Evolutionary conservation across 2,797 vertebrate genomes (phyloP), one percentile per base, ranked within the genome.

Genomic region (Onychomys leucogaster): DNA sequence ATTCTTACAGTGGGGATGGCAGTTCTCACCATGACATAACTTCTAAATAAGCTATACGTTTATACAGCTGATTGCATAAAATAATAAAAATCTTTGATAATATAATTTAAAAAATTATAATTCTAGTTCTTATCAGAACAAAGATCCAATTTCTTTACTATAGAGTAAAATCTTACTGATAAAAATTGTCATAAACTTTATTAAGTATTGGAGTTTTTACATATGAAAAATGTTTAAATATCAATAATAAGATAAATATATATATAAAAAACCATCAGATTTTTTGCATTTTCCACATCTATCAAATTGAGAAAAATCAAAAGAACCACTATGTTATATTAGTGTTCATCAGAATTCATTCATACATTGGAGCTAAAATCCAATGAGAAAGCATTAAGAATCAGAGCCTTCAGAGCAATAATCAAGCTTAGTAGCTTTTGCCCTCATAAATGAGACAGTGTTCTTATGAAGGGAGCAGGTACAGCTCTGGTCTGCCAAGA

Each of bases 51-150:
- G 10, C 8, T 84, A 0, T 81, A 71, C 59, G 41, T 12, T 16
- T 14, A 59, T 46, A n/a, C 7, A 59, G 6, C 2, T 59, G n/a
- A 87, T 12, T 12, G 8, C 12, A 75, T 61, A 82, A 83, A 82
- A 41, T 16, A 34, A 32, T 14, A 61, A 10, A 37, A 57, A 23
- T n/a, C 25, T 27, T 46, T 10, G 4, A 73, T 29, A 55, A 37
- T 1, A 71, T 41, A 89, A 76, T 63, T 19, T 55, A 93, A 87
- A 80, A 83, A 90, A 84, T 87, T 69, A 55, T 41, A 63, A 90
- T 37, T 52, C 9, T 13, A 82, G 25, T 7, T 13, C 1, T 29
- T 57, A 85, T 23, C 49, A 91, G 59, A 37, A 95, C 21, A 90
- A 59, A 83, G 2, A 25, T 52, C 0, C 6, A 34, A 43, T 65